These are phyloP conservation scores for Etheostoma spectabile DNA, from an alignment of 2,113 vertebrate genomes.

Conservation along the genomic window DNA sequence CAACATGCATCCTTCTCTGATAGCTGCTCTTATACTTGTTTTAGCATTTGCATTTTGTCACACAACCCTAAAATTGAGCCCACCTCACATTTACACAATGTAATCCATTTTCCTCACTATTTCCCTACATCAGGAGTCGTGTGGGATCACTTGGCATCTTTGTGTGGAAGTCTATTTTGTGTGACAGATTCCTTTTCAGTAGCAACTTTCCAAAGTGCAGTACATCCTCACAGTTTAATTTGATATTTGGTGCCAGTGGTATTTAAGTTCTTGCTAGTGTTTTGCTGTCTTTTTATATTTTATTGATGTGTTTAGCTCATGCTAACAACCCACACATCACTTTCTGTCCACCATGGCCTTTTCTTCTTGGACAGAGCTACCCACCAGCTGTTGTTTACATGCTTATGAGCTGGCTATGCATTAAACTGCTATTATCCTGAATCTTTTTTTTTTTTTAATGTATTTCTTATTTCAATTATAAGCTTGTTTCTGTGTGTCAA, in stretches of 20 bases:
- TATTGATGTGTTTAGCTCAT: background rate
- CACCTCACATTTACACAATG: constrained; percentile 31
- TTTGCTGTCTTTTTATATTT: constrained; percentile 3
- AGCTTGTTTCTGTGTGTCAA: background rate
- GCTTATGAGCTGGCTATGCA: background rate
- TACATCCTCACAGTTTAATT: background rate
- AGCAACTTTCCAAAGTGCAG: background rate
- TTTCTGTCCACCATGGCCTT: background rate
- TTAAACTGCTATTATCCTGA: background rate
- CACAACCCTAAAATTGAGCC: constrained; percentile 27
- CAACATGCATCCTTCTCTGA: constrained; percentile 57
- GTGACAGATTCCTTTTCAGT: constrained; percentile 1
- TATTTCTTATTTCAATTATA: background rate
- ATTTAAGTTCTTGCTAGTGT: background rate
- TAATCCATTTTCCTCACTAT: constrained; percentile 48
- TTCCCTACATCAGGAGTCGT: background rate
- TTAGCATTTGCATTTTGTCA: constrained; percentile 58
- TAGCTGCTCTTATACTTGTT: constrained; percentile 43
- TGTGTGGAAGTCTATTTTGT: background rate
- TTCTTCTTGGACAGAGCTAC: background rate
- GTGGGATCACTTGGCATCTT: background rate
- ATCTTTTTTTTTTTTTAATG: background rate
- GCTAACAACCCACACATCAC: constrained; percentile 23
- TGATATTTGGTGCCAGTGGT: background rate
- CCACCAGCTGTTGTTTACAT: background rate